Conservation (phyloP, 2,113 vertebrate species). For the Tetrao urogallus region DNA sequence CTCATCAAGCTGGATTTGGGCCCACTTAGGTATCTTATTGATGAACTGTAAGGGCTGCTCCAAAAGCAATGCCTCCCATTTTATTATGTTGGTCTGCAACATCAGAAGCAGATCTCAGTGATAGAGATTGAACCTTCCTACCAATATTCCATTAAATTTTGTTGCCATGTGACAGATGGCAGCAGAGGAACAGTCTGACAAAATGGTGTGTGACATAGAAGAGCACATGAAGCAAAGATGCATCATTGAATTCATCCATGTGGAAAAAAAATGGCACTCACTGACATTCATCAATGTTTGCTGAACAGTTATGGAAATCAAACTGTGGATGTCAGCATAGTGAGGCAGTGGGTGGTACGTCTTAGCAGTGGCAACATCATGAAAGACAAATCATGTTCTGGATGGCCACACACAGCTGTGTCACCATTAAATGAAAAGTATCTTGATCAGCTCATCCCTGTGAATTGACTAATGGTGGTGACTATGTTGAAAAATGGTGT, state of each 20-base stretch:
- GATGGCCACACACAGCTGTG: too few relatives aligned
- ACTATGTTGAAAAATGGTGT: too few relatives aligned
- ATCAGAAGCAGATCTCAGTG: neutral
- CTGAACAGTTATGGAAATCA: neutral
- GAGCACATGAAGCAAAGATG: neutral
- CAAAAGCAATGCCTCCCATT: neutral
- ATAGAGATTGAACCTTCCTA: neutral
- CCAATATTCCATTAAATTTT: neutral
- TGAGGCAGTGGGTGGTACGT: too few relatives aligned
- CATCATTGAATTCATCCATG: neutral
- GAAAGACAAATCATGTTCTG: too few relatives aligned
- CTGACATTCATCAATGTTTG: neutral
- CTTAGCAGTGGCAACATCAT: too few relatives aligned
- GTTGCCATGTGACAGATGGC: neutral
- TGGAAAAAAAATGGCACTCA: neutral
- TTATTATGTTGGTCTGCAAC: neutral
- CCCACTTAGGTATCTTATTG: neutral
- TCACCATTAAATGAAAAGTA: too few relatives aligned
- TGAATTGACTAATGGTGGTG: neutral
- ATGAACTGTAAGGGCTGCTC: neutral
- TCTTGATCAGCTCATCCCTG: too few relatives aligned
- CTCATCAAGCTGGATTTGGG: constrained; percentile 30
- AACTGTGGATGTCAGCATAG: neutral
- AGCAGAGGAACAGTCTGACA: neutral
- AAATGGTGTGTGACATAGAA: neutral